These are phyloP conservation scores for Tetrapedia diversipes DNA, from an alignment of 2,888 invertebrate species.

Conservation along the genomic window DNA sequence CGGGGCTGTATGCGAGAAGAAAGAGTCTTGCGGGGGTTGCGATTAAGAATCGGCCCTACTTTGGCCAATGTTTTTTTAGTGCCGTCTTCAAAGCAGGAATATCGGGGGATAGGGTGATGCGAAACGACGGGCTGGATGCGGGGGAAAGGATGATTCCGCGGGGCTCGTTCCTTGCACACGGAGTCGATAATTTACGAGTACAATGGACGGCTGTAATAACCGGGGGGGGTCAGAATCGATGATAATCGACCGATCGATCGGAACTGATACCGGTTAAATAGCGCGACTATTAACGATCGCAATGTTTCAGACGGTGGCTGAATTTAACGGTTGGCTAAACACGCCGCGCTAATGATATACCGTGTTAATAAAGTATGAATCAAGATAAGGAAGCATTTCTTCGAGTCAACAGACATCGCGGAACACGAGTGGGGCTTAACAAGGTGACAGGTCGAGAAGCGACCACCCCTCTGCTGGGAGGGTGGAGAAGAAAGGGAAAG, in stretches of 20 bases:
- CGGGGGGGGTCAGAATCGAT: not conserved
- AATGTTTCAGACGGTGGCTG: too few species aligned
- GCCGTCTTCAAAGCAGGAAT: slow-evolving; percentile 43
- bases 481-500: not conserved
- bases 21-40: slow-evolving; percentile 62
- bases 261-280: too few species aligned
- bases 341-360: too few species aligned
- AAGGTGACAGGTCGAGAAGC: not conserved
- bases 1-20: slow-evolving; percentile 59
- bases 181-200: not conserved
- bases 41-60: slow-evolving; percentile 61
- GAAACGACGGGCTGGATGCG: not conserved
- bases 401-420: not conserved
- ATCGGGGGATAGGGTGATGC: slow-evolving; percentile 5
- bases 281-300: too few species aligned
- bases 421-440: too few species aligned
- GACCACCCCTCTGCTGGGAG: too few species aligned
- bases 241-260: not conserved
- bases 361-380: too few species aligned
- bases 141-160: not conserved
- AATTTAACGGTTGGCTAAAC: too few species aligned
- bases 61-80: slow-evolving; percentile 54
- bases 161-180: not conserved
- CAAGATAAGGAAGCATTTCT: too few species aligned
- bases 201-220: too few species aligned